phyloP scores from a whole-genome alignment of 2,113 vertebrate species.

The Benitochromis conjunctus region DNA sequence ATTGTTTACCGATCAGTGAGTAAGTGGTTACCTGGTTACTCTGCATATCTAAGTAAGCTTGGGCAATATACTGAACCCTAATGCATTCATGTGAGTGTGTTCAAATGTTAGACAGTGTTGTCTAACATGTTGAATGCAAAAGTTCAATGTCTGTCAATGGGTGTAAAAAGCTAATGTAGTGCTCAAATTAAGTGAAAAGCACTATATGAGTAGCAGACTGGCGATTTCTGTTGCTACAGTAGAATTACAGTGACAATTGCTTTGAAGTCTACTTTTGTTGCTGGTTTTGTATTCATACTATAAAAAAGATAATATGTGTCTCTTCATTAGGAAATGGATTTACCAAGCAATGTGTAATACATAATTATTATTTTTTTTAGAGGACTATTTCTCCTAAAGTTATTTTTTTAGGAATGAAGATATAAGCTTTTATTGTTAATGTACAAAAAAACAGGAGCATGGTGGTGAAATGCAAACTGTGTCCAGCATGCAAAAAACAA shows the following conservation, averaged over 20 bases:
- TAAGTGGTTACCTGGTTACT: neutral
- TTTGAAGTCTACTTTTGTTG: too few species aligned
- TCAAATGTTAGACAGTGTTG: neutral
- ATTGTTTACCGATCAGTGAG: neutral
- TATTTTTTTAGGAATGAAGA: too few species aligned
- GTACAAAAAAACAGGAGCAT: neutral
- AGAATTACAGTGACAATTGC: too few species aligned
- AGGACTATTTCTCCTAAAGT: too few species aligned
- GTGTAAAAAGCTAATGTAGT: neutral
- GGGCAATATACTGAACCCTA: neutral
- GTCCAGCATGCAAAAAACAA: neutral
- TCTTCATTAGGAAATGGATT: too few species aligned
- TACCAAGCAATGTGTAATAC: too few species aligned
- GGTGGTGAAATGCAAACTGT: neutral
- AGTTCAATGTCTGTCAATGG: neutral
- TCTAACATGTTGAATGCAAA: neutral
- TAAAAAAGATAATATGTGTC: too few species aligned
- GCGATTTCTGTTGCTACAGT: too few species aligned
- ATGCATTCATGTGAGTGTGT: neutral
- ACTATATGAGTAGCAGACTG: too few species aligned
- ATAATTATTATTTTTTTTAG: too few species aligned
- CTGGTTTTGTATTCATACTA: neutral
- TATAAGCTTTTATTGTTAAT: neutral
- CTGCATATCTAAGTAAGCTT: neutral
- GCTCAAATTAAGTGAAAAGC: neutral